A percentile compares a stretch with the other conserved stretches of the same genome.
Evolutionary conservation across 1,140 invertebrate species (phyloP).

Genomic region (Bombus polaris): DNA sequence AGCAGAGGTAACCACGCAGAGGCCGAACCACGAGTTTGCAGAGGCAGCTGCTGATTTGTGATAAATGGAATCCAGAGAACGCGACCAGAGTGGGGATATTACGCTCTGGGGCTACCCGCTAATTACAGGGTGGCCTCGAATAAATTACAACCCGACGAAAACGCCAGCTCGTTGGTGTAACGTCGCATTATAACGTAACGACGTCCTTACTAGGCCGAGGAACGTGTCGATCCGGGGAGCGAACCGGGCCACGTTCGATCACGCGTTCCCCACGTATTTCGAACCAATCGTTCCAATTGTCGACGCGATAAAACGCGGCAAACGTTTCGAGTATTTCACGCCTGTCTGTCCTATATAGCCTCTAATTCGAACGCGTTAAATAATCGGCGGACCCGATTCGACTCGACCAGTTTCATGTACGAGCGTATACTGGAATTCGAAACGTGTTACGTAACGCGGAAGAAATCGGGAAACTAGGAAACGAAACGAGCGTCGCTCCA

Average conservation of each 20-base stretch:
- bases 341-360: neutral
- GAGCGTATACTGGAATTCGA: too few relatives aligned
- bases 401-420: neutral
- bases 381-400: conserved; percentile 5
- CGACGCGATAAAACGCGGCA: neutral
- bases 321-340: neutral
- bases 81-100: conserved; percentile 72
- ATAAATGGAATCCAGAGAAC: conserved; percentile 79
- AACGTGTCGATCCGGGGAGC: conserved; percentile 43
- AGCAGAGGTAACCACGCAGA: conserved; percentile 25
- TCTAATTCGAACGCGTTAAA: neutral
- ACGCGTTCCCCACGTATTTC: conserved; percentile 50
- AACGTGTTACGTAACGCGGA: neutral
- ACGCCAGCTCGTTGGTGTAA: conserved; percentile 69
- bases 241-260: neutral
- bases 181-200: conserved; percentile 56
- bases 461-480: conserved; percentile 31
- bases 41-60: conserved; percentile 78
- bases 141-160: conserved; percentile 78
- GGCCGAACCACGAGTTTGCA: conserved; percentile 54
- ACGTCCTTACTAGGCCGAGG: conserved; percentile 29
- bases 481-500: conserved; percentile 44
- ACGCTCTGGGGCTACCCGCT: conserved; percentile 75
- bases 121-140: conserved; percentile 78
- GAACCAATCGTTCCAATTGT: too few relatives aligned